phyloP scores from a whole-genome alignment of 2,113 vertebrate species.

The Actenoides lindsayi region DNA sequence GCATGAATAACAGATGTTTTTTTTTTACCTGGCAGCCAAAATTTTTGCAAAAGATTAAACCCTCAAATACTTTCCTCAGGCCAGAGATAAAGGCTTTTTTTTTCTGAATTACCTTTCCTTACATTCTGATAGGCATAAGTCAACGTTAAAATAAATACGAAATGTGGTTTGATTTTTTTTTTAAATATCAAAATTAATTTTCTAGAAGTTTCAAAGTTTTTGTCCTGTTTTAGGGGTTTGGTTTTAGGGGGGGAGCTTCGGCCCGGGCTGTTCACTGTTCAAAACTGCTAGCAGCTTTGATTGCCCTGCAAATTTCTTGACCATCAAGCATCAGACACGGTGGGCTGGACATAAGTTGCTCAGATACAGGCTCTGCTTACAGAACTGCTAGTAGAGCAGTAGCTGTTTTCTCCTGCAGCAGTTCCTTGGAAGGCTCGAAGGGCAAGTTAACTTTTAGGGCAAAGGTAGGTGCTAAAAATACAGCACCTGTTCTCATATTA shows the following conservation, averaged over 20 bases:
- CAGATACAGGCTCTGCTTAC: background rate
- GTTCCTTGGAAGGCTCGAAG: background rate
- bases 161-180: background rate
- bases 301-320: background rate
- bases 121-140: background rate
- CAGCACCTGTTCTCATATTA: background rate
- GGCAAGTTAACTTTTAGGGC: background rate
- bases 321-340: background rate
- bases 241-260: background rate
- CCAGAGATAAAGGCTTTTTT: background rate
- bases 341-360: background rate
- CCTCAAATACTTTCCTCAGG: background rate
- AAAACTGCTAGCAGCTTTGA: background rate
- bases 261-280: background rate
- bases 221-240: background rate
- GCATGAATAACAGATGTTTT: background rate
- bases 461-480: background rate
- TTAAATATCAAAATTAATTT: background rate
- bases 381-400: accelerated
- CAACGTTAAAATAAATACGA: background rate
- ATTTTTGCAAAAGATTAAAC: background rate
- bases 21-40: background rate
- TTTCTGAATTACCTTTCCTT: background rate
- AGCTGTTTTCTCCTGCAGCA: background rate
- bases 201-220: background rate